A percentile compares a stretch with the other conserved stretches of the same genome.
Conservation (phyloP, 2,113 vertebrate species). For the Drymodes brunneopygia region DNA sequence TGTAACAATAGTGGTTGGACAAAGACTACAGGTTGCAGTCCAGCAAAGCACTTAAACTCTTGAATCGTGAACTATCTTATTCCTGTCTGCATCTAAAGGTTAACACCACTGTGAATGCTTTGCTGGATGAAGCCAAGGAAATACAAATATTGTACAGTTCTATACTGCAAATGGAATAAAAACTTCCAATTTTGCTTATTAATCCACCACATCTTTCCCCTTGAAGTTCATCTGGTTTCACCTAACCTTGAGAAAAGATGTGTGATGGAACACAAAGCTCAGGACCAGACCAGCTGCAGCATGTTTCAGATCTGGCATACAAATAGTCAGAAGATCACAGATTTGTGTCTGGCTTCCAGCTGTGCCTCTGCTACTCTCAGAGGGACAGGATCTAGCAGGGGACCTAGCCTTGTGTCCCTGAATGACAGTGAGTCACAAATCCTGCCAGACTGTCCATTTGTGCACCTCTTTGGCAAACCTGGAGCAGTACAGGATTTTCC, state of each 20-base stretch:
- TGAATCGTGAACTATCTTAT: not conserved
- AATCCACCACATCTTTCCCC: not conserved
- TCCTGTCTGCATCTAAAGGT: not conserved
- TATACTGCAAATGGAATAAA: not conserved
- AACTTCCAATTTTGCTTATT: not conserved
- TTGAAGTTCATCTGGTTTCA: not conserved
- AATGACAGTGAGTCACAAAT: not conserved
- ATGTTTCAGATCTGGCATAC: not conserved
- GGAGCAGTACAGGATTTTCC: not conserved
- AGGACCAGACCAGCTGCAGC: not conserved
- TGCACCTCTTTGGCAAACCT: not conserved
- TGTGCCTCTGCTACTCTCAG: not conserved
- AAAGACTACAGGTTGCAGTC: not conserved
- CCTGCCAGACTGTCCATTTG: not conserved
- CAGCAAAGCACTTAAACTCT: not conserved
- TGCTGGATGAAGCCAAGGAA: not conserved
- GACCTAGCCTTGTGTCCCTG: not conserved
- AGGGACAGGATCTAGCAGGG: not conserved
- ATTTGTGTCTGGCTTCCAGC: not conserved
- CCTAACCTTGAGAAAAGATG: not conserved
- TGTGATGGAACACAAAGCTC: not conserved
- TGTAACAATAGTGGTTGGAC: not conserved
- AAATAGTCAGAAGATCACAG: not conserved
- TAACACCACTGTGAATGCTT: not conserved
- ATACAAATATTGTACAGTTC: not conserved